Conservation (phyloP, 2,888 invertebrate species). For the Osedax frankpressi region DNA sequence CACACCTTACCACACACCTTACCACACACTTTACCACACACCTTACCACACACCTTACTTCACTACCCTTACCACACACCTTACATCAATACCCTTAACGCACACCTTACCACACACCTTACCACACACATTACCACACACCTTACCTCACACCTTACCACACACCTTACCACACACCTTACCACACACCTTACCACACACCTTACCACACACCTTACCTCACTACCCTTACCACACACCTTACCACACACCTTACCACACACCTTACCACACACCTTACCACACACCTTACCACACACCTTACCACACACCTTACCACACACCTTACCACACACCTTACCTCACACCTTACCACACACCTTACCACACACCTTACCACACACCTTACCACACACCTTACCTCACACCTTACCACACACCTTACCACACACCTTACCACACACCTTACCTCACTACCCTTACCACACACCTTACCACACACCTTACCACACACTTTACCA, state of each 20-base stretch:
- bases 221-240: no score
- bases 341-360: background rate
- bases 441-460: background rate
- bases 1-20: constrained; percentile 41
- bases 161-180: background rate
- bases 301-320: background rate
- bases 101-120: background rate
- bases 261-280: background rate
- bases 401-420: background rate
- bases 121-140: background rate
- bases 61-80: no score
- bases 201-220: no score
- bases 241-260: background rate
- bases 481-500: background rate
- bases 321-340: background rate
- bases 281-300: constrained; percentile 43
- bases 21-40: background rate
- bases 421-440: background rate
- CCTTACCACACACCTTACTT: background rate
- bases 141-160: constrained; percentile 25
- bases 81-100: background rate
- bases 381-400: constrained; percentile 29
- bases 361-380: background rate
- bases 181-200: background rate
- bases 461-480: background rate